Conservation (phyloP, 2,113 vertebrate species). For the Dasyurus viverrinus region DNA sequence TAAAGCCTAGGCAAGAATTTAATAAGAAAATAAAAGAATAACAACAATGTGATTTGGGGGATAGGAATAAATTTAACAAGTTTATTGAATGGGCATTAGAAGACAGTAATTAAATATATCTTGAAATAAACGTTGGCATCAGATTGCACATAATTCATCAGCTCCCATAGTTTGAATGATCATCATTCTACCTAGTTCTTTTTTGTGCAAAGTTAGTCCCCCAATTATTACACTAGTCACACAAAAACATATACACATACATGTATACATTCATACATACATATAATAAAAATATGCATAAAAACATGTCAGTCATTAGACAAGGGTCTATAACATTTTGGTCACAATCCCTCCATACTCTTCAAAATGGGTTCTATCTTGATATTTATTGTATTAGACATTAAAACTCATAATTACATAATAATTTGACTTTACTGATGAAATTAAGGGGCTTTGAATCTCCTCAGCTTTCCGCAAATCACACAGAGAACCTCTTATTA, state of each 20-base stretch:
- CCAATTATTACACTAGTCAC: neutral
- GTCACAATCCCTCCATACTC: neutral
- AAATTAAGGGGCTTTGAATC: neutral
- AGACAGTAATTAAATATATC: neutral
- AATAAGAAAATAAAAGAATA: neutral
- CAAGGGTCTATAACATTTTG: neutral
- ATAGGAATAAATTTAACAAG: neutral
- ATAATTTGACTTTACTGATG: neutral
- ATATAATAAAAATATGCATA: no score
- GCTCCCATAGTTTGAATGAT: neutral
- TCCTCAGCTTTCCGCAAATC: neutral
- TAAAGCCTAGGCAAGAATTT: neutral
- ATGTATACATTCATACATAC: no score
- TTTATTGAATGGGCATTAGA: neutral
- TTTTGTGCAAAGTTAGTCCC: neutral
- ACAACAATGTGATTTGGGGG: neutral
- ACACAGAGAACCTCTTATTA: neutral
- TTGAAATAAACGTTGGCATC: neutral
- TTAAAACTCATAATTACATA: neutral
- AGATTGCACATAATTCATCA: neutral
- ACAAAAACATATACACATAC: neutral
- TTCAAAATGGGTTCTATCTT: neutral
- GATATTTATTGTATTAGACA: neutral
- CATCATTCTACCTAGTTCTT: neutral
- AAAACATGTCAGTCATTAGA: neutral